Evolutionary conservation across 2,113 vertebrate species (phyloP).

Genomic region (Embiotoca jacksoni): DNA sequence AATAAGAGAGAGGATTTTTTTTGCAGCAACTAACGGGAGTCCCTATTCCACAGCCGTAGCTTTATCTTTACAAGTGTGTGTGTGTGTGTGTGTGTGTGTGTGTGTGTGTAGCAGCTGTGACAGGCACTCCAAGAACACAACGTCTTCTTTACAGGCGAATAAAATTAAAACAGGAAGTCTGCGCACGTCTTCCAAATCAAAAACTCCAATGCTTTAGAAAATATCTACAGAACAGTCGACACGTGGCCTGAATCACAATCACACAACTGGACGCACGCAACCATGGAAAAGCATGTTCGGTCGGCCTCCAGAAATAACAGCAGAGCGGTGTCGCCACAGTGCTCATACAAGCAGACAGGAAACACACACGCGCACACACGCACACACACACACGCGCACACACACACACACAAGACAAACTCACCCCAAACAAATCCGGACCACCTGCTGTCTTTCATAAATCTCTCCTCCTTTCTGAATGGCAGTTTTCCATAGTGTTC

Average conservation of each 20-base stretch:
- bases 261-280: constrained; percentile 45
- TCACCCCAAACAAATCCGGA: constrained; percentile 1
- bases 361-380: constrained; percentile 28
- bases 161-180: constrained; percentile 44
- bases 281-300: constrained; percentile 29
- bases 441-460: constrained; percentile 22
- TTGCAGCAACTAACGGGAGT: constrained; percentile 74
- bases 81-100: no score
- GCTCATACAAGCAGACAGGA: constrained; percentile 56
- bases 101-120: constrained; percentile 58
- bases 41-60: constrained; percentile 57
- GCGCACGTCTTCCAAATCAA: constrained; percentile 42
- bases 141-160: constrained; percentile 53
- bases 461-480: background rate
- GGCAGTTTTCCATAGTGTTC: background rate
- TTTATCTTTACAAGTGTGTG: constrained; percentile 58
- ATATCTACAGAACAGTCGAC: constrained; percentile 74
- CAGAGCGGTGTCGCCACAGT: constrained; percentile 51
- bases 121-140: constrained; percentile 71
- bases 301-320: constrained; percentile 44
- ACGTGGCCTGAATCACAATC: constrained; percentile 60
- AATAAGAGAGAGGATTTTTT: constrained; percentile 50
- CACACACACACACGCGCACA: constrained; percentile 1
- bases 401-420: constrained; percentile 34
- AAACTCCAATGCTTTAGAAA: constrained; percentile 57